These are phyloP conservation scores for Eupithecia abbreviata DNA, from an alignment of 2,888 invertebrate genomes.

Conservation along the genomic window DNA sequence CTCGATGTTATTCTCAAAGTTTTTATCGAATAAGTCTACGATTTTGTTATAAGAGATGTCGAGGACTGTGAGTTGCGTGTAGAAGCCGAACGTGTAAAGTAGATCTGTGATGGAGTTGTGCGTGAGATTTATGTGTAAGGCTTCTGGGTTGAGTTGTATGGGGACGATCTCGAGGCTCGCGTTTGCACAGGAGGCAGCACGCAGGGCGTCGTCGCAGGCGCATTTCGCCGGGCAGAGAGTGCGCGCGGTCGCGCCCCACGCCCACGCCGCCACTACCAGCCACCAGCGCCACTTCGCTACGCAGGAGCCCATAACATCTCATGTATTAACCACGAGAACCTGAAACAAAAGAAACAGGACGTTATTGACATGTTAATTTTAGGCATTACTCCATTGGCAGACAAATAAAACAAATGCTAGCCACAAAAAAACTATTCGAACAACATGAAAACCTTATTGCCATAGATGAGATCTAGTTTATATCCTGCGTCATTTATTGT, in stretches of 20 bases:
- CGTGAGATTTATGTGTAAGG: constrained; percentile 92
- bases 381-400: background rate
- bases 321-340: constrained; percentile 74
- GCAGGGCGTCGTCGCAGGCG: constrained; percentile 90
- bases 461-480: constrained; percentile 67
- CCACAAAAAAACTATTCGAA: constrained; percentile 43
- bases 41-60: constrained; percentile 93
- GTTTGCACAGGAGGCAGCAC: constrained; percentile 89
- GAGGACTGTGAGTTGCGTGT: constrained; percentile 90
- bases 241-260: constrained; percentile 81
- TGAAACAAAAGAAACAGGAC: constrained; percentile 62
- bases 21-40: constrained; percentile 90
- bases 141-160: constrained; percentile 94
- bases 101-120: constrained; percentile 92
- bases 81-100: constrained; percentile 90
- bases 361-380: constrained; percentile 16
- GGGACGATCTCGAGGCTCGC: constrained; percentile 93
- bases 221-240: constrained; percentile 92
- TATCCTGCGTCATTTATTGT: constrained; percentile 72
- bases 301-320: constrained; percentile 83
- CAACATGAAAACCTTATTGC: constrained; percentile 61
- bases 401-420: constrained; percentile 24
- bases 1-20: constrained; percentile 90
- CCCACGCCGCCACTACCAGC: constrained; percentile 82
- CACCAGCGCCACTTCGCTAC: constrained; percentile 80